A percentile compares a stretch with the other conserved stretches of the same genome.
Conservation (phyloP, 2,888 invertebrate genomes). For the Synanthedon myopaeformis region DNA sequence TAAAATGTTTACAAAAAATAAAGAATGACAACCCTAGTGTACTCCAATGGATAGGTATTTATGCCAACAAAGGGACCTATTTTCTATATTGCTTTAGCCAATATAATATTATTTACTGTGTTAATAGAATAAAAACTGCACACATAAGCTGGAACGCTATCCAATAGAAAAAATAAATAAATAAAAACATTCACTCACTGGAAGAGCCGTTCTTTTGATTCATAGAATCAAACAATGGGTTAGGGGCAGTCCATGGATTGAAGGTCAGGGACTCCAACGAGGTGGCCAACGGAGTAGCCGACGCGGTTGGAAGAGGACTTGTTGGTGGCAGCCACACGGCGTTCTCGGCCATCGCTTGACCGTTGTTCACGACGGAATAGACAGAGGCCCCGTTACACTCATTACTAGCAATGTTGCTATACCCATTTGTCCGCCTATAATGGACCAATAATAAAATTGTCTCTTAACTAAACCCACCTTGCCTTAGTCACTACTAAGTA, state of each 20-base stretch:
- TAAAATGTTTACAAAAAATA: too few relatives aligned
- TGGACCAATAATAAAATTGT: too few relatives aligned
- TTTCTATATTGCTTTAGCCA: too few relatives aligned
- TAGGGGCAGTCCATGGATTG: constrained; percentile 59
- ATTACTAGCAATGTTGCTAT: constrained; percentile 1
- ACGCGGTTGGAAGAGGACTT: background rate
- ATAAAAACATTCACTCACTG: background rate
- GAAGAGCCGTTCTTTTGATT: background rate
- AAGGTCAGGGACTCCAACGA: constrained; percentile 14
- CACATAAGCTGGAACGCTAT: background rate
- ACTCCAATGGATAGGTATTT: too few relatives aligned
- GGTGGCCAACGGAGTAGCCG: background rate
- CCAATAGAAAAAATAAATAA: background rate
- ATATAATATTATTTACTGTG: too few relatives aligned
- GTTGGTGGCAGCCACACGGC: constrained; percentile 33
- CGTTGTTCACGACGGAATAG: background rate
- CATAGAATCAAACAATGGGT: constrained; percentile 23
- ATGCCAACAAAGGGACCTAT: too few relatives aligned
- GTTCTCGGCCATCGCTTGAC: constrained; percentile 15
- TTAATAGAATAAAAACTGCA: background rate
- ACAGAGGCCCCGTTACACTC: too few relatives aligned
- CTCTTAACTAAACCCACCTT: too few relatives aligned
- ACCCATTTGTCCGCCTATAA: constrained; percentile 32
- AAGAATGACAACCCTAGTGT: too few relatives aligned
- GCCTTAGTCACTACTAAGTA: too few relatives aligned